A percentile compares a stretch with the other conserved stretches of the same genome.
Evolutionary conservation across 2,797 vertebrate species (phyloP).

Genomic region (Chiroxiphia lanceolata): DNA sequence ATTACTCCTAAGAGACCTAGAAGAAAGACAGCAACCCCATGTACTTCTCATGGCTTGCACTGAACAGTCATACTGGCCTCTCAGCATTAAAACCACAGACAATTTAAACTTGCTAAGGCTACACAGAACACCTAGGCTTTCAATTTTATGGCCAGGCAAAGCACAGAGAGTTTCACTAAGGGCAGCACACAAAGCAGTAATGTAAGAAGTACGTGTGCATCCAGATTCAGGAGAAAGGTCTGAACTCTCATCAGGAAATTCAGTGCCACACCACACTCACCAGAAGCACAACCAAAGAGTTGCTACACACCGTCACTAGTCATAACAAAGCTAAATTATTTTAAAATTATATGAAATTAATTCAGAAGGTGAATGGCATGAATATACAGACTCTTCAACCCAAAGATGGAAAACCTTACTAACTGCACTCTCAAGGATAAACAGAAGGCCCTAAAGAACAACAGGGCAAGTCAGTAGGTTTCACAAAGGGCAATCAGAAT

Average conservation of each 20-base stretch:
- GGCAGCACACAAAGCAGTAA: neutral
- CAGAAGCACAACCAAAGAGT: neutral
- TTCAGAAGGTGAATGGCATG: neutral
- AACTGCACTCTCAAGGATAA: neutral
- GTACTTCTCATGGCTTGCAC: neutral
- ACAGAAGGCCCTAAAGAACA: neutral
- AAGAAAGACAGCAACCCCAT: neutral
- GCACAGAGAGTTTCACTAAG: neutral
- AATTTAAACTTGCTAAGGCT: neutral
- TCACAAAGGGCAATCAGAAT: neutral
- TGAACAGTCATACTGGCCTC: neutral
- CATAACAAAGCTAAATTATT: neutral
- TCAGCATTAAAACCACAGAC: neutral
- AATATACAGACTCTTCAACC: neutral
- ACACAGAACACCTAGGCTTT: neutral
- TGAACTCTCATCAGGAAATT: neutral
- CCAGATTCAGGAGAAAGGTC: neutral
- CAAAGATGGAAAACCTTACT: neutral
- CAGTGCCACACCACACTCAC: neutral
- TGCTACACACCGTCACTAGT: neutral
- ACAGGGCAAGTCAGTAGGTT: neutral
- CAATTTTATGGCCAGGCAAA: neutral
- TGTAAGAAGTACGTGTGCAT: fast-evolving
- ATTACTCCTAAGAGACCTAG: neutral
- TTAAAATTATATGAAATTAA: neutral